Evolutionary conservation across 64 coral and sea anemone species (phyloP), one percentile per base, ranked within the genome.

Genomic region (Pocillopora damicornis): DNA sequence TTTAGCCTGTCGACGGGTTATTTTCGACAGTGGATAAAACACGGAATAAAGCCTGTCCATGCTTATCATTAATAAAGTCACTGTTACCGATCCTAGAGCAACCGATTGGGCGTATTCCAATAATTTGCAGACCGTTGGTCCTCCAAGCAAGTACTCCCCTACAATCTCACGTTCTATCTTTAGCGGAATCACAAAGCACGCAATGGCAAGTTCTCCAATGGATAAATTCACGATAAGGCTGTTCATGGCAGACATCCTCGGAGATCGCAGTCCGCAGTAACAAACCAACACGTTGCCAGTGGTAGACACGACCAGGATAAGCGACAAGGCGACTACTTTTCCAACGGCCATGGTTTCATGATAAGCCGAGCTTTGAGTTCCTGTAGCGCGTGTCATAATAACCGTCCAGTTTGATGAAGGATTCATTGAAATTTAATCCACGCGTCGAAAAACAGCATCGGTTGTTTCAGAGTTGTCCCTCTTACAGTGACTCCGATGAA

Each of bases 161-260:
- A 87, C 15, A 2, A 99, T 86, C 76, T 93, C 87, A 35, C 86
- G 88, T 13, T 95, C 87, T 15, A 99, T 95, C 76, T 93, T 92
- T 59, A 99, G 81, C 5, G 97, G 97, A 5, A 99, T 84, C 11
- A 88, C 97, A 13, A 99, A 79, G 0, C 76, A 51, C 5, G 93
- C 93, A 2, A 99, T 86, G 0, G 90, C 78, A 15, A 94, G 69
- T 77, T 99, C 97, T 57, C 93, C 92, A 36, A 95, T 73, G 1
- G 97, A 91, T 26, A 95, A 71, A 85, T 99, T 99, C 25, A 99
- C 97, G 38, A 99, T 99, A 84, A 99, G 87, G 35, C 92, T 88
- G 76, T 99, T 99, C 97, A 99, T 99, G 1, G 97, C 97, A 0
- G 90, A 92, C 78, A 90, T 91, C 37, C 93, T 89, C 35, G 93